A percentile compares a stretch with the other conserved stretches of the same genome.
Evolutionary conservation across 2,113 vertebrate genomes (phyloP).

Genomic region (Paradoxurus hermaphroditus): DNA sequence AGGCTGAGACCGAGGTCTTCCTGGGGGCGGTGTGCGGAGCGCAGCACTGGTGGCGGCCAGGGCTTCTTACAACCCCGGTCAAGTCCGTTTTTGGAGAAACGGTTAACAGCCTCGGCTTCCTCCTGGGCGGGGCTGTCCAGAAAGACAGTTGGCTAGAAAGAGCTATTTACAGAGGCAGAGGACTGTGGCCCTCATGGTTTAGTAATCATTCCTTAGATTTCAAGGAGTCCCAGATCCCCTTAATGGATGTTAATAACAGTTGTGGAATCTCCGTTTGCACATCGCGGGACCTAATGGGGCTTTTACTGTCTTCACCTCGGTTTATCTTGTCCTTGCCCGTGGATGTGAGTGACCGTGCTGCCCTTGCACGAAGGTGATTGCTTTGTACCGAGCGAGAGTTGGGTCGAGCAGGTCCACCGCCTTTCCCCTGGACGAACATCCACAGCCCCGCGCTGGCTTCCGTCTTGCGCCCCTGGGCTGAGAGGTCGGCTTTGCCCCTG

Average conservation of each 20-base stretch:
- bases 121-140: neutral
- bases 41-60: no score
- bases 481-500: neutral
- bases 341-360: neutral
- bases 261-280: neutral
- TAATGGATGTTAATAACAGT: neutral
- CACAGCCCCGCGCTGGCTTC: neutral
- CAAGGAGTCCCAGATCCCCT: neutral
- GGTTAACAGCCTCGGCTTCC: neutral
- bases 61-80: neutral
- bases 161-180: neutral
- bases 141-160: neutral
- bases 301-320: neutral
- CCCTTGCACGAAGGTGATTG: no score
- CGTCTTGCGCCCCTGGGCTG: accelerated
- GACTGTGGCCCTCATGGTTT: neutral
- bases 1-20: neutral
- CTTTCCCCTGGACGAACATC: neutral
- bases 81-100: neutral
- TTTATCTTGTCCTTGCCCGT: neutral
- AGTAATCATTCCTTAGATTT: neutral
- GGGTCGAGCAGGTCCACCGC: neutral
- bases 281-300: neutral
- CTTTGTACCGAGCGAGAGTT: neutral
- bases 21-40: neutral